Evolutionary conservation across 2,797 vertebrate species (phyloP).

Genomic region (Mus spretus): DNA sequence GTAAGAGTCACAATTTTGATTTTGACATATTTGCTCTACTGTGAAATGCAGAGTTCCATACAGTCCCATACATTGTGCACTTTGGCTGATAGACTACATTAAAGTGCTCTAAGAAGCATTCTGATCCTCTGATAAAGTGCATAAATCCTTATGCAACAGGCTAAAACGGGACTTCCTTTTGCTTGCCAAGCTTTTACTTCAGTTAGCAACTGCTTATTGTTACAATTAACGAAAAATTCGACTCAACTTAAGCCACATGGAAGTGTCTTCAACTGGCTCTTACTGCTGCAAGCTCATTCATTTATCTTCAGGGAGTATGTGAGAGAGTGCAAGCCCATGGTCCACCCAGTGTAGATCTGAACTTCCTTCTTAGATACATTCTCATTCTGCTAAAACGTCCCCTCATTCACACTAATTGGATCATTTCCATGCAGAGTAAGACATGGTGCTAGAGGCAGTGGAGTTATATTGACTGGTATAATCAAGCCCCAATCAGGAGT

Average conservation of each 20-base stretch:
- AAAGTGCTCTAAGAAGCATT: conserved; percentile 46
- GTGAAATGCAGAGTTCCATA: background rate
- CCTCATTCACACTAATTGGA: background rate
- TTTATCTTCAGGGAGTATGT: background rate
- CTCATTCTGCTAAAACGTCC: background rate
- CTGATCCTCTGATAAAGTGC: conserved; percentile 56
- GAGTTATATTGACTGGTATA: background rate
- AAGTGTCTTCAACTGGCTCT: background rate
- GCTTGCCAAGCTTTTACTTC: conserved; percentile 56
- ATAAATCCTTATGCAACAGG: conserved; percentile 34
- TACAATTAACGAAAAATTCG: conserved; percentile 61
- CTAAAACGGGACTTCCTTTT: conserved; percentile 54
- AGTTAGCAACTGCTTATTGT: conserved; percentile 42
- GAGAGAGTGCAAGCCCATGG: background rate
- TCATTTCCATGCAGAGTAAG: background rate
- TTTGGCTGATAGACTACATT: conserved; percentile 14
- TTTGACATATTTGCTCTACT: conserved; percentile 22
- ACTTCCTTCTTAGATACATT: background rate
- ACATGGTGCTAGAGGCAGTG: background rate
- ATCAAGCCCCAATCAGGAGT: background rate
- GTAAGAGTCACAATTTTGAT: background rate
- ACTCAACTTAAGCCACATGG: conserved; percentile 32
- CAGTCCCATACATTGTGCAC: background rate
- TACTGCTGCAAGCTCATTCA: background rate
- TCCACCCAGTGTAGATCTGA: background rate